Percentiles rank a stretch among this genome's conserved stretches.
Evolutionary conservation across 2,888 invertebrate genomes (phyloP).

Genomic region (Mythimna lalbum): DNA sequence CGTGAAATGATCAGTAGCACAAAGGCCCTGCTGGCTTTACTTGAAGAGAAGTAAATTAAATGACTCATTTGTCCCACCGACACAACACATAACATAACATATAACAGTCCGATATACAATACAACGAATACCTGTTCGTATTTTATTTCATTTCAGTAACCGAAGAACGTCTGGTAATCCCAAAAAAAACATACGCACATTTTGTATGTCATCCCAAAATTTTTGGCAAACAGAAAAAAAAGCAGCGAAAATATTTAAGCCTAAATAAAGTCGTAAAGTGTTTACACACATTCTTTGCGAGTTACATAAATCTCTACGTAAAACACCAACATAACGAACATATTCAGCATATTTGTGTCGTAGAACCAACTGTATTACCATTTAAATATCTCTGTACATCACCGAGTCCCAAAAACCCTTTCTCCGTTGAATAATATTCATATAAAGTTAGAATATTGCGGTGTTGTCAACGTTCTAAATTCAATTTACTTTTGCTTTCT

Average conservation of each 20-base stretch:
- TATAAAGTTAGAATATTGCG: conserved; percentile 48
- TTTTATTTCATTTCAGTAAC: background rate
- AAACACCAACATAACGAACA: conserved; percentile 37
- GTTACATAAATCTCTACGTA: conserved; percentile 45
- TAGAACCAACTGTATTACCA: conserved; percentile 52
- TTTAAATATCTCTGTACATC: conserved; percentile 44
- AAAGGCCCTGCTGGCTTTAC: too few relatives aligned
- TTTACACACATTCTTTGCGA: conserved; percentile 45
- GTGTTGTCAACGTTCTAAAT: conserved; percentile 48
- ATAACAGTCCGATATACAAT: too few relatives aligned
- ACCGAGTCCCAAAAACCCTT: conserved; percentile 41
- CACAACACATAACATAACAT: too few relatives aligned
- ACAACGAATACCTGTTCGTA: background rate
- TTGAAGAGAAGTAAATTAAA: too few relatives aligned
- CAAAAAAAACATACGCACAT: background rate
- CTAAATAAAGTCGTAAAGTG: conserved; percentile 26
- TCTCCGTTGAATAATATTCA: conserved; percentile 52
- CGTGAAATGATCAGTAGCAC: too few relatives aligned
- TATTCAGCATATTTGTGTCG: conserved; percentile 41
- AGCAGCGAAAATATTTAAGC: background rate
- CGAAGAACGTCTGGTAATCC: background rate
- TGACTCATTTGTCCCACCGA: too few relatives aligned
- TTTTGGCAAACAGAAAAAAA: background rate
- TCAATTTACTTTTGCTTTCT: conserved; percentile 48
- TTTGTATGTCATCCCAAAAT: background rate